Conservation (phyloP, 2,113 vertebrate genomes). For the Clarias gariepinus region DNA sequence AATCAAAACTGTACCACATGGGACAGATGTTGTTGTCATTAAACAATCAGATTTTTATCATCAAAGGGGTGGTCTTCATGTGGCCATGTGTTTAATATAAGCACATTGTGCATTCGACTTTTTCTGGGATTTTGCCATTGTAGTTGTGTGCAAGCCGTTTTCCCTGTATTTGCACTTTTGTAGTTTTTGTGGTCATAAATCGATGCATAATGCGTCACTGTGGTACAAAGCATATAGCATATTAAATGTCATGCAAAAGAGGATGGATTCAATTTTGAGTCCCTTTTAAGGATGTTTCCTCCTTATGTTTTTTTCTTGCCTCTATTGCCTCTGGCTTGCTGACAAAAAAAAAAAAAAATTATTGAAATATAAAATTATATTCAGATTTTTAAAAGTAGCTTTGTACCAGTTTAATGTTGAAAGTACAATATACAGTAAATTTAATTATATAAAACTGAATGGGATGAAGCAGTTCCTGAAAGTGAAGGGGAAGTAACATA, state of each 20-base stretch:
- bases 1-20: neutral
- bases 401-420: neutral
- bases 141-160: neutral
- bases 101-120: neutral
- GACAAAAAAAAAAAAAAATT: too few relatives aligned
- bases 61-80: neutral
- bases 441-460: too few relatives aligned
- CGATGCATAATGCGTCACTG: neutral
- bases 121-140: neutral
- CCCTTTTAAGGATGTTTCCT: neutral
- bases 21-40: neutral
- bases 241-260: too few relatives aligned
- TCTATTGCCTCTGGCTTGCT: neutral
- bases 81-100: neutral
- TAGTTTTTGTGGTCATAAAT: neutral
- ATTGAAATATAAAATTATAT: neutral
- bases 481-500: too few relatives aligned
- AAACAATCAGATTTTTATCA: neutral
- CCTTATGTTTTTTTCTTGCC: neutral
- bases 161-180: neutral
- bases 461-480: too few relatives aligned
- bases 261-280: neutral
- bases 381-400: neutral
- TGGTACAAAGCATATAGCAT: neutral
- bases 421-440: neutral